These are phyloP conservation scores for Chloromyia formosa DNA, from an alignment of 2,888 invertebrate genomes.

Conservation along the genomic window DNA sequence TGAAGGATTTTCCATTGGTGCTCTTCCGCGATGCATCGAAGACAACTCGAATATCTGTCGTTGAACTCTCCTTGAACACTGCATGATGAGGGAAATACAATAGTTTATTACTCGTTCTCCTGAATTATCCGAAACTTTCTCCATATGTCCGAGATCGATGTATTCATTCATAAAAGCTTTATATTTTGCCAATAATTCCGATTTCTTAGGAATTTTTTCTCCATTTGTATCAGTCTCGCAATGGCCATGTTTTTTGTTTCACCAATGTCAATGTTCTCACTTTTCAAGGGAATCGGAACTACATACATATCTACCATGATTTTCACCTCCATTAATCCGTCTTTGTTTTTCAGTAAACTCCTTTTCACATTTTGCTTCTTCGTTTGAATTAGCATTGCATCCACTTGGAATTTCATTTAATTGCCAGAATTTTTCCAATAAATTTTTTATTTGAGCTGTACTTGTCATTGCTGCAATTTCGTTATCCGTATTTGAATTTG, in stretches of 20 bases:
- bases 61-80: slow-evolving; percentile 8
- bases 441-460: too few relatives aligned
- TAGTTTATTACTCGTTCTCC: neutral
- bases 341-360: neutral
- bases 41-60: neutral
- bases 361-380: neutral
- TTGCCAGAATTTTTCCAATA: too few relatives aligned
- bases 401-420: too few relatives aligned
- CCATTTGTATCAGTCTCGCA: neutral
- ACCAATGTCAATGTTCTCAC: too few relatives aligned
- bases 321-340: too few relatives aligned
- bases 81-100: slow-evolving; percentile 2
- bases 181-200: neutral
- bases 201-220: neutral
- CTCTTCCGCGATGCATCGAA: slow-evolving; percentile 12
- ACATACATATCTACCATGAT: too few relatives aligned
- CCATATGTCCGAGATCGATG: neutral
- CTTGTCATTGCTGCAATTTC: too few relatives aligned
- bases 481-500: too few relatives aligned
- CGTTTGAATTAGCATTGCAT: too few relatives aligned
- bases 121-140: neutral
- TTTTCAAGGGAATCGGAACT: too few relatives aligned
- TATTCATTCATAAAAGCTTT: neutral
- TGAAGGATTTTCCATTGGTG: neutral
- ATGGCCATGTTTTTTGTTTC: neutral